Percentiles rank a stretch among this genome's conserved stretches.
phyloP scores from a whole-genome alignment of 2,888 invertebrate species.

The Saturnia pavonia region DNA sequence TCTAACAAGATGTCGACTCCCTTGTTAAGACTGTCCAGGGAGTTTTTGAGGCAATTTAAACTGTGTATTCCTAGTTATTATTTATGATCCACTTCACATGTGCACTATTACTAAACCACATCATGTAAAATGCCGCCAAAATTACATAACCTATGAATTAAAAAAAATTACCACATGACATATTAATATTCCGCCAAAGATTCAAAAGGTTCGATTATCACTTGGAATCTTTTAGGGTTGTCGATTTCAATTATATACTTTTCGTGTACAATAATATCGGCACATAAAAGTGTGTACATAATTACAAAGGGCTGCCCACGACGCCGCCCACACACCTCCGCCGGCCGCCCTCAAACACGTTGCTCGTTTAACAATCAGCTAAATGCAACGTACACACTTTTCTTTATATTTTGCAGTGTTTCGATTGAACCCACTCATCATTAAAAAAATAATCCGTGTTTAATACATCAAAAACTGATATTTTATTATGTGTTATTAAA shows the following conservation, averaged over 20 bases:
- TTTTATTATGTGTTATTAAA: background rate
- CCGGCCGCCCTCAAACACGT: constrained; percentile 44
- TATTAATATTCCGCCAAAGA: too few species aligned
- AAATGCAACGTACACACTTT: background rate
- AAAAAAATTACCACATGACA: too few species aligned
- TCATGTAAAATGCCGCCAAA: too few species aligned
- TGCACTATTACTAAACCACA: too few species aligned
- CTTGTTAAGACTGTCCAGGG: too few species aligned
- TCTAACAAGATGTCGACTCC: too few species aligned
- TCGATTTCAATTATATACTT: background rate
- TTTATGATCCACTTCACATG: too few species aligned
- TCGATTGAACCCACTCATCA: background rate
- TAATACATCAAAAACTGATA: background rate
- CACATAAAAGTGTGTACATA: constrained; percentile 46
- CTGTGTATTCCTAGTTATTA: too few species aligned
- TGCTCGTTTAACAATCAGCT: constrained; percentile 43
- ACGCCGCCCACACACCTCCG: constrained; percentile 41
- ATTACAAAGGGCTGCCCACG: constrained; percentile 52
- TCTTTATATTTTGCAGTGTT: background rate
- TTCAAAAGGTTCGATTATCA: background rate
- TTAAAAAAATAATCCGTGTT: background rate
- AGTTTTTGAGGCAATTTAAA: too few species aligned
- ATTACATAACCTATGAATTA: too few species aligned
- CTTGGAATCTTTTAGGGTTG: constrained; percentile 1
- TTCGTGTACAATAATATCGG: constrained; percentile 39